These are phyloP conservation scores for Spinibarbus caldwelli DNA, from an alignment of 2,797 vertebrate species.

Conservation along the genomic window DNA sequence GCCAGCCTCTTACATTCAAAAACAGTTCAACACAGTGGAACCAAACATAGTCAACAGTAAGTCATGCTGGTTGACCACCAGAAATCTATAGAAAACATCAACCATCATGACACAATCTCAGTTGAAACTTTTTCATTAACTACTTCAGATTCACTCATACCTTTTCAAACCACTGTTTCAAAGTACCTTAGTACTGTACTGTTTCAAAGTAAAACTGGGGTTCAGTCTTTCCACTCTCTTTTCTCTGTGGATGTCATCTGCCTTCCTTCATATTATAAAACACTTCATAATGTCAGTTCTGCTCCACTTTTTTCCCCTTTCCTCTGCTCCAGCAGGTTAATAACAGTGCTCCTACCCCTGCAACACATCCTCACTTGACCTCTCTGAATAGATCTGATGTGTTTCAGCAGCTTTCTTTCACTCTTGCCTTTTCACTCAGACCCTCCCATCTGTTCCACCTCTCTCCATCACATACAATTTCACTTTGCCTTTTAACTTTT, in stretches of 20 bases:
- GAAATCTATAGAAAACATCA: neutral
- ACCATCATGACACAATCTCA: neutral
- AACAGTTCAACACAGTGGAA: no score
- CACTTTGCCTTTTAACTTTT: conserved; percentile 1
- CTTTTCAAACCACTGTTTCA: no score
- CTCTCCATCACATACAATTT: neutral
- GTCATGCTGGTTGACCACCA: no score
- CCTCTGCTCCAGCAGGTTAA: neutral
- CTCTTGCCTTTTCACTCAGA: neutral
- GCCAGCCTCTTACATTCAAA: no score
- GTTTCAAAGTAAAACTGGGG: neutral
- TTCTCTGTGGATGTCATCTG: neutral
- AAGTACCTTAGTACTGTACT: neutral
- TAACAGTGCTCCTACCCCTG: neutral
- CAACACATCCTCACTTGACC: neutral
- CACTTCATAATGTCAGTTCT: neutral
- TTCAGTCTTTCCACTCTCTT: neutral
- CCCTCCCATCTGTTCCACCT: neutral
- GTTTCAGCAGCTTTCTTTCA: neutral
- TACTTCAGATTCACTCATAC: no score
- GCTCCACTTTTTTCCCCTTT: neutral
- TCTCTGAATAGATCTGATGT: neutral
- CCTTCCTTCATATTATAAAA: neutral
- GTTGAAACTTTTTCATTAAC: no score
- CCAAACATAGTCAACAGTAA: no score